Conservation (phyloP, 2,113 vertebrate species). For the Seriola aureovittata region DNA sequence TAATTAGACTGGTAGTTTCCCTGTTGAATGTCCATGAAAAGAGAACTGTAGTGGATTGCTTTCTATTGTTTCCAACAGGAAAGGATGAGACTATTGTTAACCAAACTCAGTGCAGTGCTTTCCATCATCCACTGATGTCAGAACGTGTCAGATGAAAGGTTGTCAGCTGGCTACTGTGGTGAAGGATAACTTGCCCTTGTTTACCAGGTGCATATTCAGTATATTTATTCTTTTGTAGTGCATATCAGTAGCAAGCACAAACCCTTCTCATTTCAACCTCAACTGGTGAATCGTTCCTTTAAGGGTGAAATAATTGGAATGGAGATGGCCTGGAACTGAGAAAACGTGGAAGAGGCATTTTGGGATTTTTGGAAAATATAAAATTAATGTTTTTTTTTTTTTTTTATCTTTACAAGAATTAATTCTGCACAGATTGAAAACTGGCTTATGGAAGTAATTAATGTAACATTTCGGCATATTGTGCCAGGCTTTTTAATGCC, state of each 20-base stretch:
- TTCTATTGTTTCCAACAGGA: neutral
- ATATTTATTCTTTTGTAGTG: neutral
- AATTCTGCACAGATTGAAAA: conserved; percentile 6
- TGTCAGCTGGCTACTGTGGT: neutral
- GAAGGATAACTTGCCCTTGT: neutral
- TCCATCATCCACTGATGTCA: neutral
- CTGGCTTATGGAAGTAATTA: conserved; percentile 24
- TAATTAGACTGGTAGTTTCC: conserved; percentile 4
- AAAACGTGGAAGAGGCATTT: conserved; percentile 84
- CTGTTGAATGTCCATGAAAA: neutral
- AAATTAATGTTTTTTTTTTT: neutral
- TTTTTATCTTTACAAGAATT: conserved; percentile 7
- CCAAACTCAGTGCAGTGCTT: neutral
- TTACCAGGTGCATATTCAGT: neutral
- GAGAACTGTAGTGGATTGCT: no score
- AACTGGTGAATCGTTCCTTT: neutral
- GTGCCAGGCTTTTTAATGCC: neutral
- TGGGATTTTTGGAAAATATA: conserved; percentile 85
- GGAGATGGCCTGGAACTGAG: conserved; percentile 34
- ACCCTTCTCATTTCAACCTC: neutral
- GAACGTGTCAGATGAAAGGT: neutral
- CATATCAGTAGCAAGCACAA: neutral
- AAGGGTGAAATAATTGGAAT: neutral
- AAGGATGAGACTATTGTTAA: neutral
- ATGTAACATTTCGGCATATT: conserved; percentile 1